Percentiles rank a stretch among this genome's conserved stretches.
These are phyloP conservation scores for Ypsolopha sequella DNA, from an alignment of 2,888 invertebrate species.

Conservation along the genomic window DNA sequence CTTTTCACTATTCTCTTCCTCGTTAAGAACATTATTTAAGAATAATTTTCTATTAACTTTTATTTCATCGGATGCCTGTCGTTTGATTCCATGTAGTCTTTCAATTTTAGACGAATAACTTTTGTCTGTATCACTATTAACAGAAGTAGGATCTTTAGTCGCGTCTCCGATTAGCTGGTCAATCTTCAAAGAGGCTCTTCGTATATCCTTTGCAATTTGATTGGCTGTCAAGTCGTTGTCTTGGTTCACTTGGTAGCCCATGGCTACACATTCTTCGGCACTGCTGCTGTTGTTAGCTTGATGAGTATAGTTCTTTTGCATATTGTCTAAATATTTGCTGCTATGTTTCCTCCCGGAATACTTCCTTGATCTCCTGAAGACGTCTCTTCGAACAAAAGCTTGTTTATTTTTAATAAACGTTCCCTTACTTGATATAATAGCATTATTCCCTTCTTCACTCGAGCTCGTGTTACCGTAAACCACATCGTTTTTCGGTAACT, in stretches of 20 bases:
- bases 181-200: constrained; percentile 67
- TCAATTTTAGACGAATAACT: constrained; percentile 70
- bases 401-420: constrained; percentile 73
- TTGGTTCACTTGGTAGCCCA: constrained; percentile 65
- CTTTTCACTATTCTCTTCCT: constrained; percentile 54
- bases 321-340: constrained; percentile 40
- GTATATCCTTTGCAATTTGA: constrained; percentile 68
- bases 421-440: constrained; percentile 49
- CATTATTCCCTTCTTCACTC: constrained; percentile 61
- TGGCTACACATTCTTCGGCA: constrained; percentile 56
- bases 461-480: constrained; percentile 62
- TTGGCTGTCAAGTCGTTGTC: constrained; percentile 67
- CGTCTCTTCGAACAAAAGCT: constrained; percentile 60
- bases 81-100: constrained; percentile 68
- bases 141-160: constrained; percentile 34
- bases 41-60: constrained; percentile 58
- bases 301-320: constrained; percentile 43
- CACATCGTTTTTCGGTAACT: constrained; percentile 56
- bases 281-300: constrained; percentile 55
- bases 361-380: constrained; percentile 61
- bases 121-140: constrained; percentile 50
- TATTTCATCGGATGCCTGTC: constrained; percentile 58
- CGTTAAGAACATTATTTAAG: constrained; percentile 52
- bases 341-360: constrained; percentile 60
- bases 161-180: constrained; percentile 65